These are phyloP conservation scores for Bufo gargarizans DNA, from an alignment of 2,113 vertebrate species.

Conservation along the genomic window DNA sequence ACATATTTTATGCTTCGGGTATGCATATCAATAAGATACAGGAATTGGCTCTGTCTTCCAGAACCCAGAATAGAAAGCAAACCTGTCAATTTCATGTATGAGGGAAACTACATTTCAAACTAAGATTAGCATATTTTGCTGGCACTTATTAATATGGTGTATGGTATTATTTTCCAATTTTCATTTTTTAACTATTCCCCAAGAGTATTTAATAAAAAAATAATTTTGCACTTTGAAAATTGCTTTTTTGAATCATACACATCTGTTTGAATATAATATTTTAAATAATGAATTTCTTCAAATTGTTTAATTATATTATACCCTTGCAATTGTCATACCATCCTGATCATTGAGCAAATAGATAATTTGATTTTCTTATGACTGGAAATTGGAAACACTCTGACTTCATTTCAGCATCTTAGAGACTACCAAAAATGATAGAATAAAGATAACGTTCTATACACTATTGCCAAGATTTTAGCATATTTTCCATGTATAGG, in stretches of 20 bases:
- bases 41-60: not conserved
- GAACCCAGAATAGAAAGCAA: conserved; percentile 12
- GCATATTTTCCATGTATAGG: no score
- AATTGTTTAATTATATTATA: conserved; percentile 19
- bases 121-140: conserved; percentile 21
- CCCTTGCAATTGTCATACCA: not conserved
- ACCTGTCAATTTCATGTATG: not conserved
- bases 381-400: not conserved
- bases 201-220: conserved; percentile 37
- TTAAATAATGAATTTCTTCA: conserved; percentile 12
- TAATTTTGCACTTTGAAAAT: conserved; percentile 41
- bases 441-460: not conserved
- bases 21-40: not conserved
- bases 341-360: conserved; percentile 11
- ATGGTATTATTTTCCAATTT: conserved; percentile 17
- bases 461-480: not conserved
- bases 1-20: not conserved
- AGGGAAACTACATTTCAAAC: not conserved
- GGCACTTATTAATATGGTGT: not conserved
- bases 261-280: conserved; percentile 6
- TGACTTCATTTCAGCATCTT: not conserved
- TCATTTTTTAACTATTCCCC: conserved; percentile 5
- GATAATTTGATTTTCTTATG: not conserved
- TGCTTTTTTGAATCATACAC: conserved; percentile 20
- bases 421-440: not conserved